Conservation (phyloP, 37 sponge, comb jelly and placozoan genomes). For the Aphrocallistes beatrix region DNA sequence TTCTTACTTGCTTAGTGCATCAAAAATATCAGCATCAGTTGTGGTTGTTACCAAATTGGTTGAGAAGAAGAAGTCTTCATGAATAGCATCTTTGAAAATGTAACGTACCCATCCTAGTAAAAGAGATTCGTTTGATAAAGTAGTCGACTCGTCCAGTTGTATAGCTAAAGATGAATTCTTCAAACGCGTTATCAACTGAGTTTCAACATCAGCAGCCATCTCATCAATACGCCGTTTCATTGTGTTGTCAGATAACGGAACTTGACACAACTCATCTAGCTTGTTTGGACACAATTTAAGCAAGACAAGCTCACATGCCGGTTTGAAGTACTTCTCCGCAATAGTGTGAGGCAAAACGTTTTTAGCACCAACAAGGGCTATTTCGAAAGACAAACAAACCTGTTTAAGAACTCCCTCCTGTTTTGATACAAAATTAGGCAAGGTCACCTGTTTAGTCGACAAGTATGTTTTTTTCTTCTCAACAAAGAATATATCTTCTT, state of each 20-base stretch:
- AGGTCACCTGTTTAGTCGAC: not conserved
- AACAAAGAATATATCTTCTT: not conserved
- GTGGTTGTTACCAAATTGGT: not conserved
- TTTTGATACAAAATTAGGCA: not conserved
- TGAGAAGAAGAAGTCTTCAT: not conserved
- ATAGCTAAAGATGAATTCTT: not conserved
- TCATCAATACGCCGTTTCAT: not conserved
- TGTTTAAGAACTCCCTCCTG: not conserved
- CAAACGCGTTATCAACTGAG: not conserved
- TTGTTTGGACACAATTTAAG: not conserved
- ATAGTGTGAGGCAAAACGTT: not conserved
- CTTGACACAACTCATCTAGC: not conserved
- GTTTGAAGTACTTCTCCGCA: not conserved
- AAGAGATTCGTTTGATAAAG: not conserved
- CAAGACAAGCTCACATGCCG: not conserved
- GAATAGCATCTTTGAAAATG: not conserved
- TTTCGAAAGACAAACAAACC: not conserved
- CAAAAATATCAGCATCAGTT: not conserved
- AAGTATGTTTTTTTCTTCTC: not conserved
- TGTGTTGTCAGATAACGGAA: not conserved
- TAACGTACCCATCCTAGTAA: not conserved
- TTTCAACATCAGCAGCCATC: not conserved
- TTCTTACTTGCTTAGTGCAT: not conserved
- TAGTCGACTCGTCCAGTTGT: not conserved
- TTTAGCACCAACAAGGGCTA: not conserved